Evolutionary conservation across 2,888 invertebrate genomes (phyloP), one percentile per base, ranked within the genome.

Genomic region (Sarcophaga rosellei): DNA sequence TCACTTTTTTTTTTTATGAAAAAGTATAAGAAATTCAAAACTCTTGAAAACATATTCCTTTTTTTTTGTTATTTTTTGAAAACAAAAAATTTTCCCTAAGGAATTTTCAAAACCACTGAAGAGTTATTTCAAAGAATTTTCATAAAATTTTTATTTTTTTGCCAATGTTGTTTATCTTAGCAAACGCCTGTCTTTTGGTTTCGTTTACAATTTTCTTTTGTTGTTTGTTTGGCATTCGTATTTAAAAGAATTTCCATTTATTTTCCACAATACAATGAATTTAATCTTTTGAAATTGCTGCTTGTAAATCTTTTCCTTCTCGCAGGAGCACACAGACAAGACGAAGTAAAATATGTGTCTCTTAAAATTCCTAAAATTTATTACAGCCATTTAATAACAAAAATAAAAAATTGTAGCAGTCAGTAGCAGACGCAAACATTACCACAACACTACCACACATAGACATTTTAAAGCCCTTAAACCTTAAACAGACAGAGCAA

Each of bases 361-460:
- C 57, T 72, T 59, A 59, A 72, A 72, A 72, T 72, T 72, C 70
- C 25, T 35, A 3, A 72, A 72, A 72, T 72, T 72, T 72, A 72
- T 72, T 59, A 35, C 35, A 53, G 47, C n/a, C 59, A 72, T 72
- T 59, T 57, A 57, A 59, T 35, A 72, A 10, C 25, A 70, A 59
- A 72, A 57, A 59, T 20, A 70, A 8, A 59, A 70, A 59, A 12
- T 72, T 72, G 5, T 25, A 12, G 20, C n/a, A 69, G 8, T 69
- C 8, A 57, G n/a, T 25, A 23, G 23, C 53, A 53, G 5, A 53
- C 15, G 25, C 2, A 25, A 70, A 35, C 35, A 44, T 20, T 45
- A 12, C 11, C 66, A n/a, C 20, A 70, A 35, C 57, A 44, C 44
- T 35, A 45, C 8, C 35, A 35, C 11, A 66, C 20, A 21, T 45